phyloP scores from a whole-genome alignment of 2,888 invertebrate species.

The Pimpla rufipes region DNA sequence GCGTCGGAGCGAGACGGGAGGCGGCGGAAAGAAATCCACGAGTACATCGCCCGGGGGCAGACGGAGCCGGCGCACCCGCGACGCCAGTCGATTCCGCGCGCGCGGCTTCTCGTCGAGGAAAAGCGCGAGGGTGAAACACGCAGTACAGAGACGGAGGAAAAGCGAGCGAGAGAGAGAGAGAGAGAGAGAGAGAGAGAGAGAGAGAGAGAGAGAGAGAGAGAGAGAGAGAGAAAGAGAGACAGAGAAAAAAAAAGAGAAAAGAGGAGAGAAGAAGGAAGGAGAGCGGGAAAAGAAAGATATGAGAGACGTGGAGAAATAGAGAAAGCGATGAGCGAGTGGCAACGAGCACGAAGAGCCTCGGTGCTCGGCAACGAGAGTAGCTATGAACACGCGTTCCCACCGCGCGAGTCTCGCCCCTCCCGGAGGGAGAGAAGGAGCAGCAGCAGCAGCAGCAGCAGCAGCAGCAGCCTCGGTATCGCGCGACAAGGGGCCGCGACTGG shows the following conservation, averaged over 20 bases:
- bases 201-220: neutral
- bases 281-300: neutral
- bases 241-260: no score
- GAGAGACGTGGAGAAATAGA: slow-evolving; percentile 29
- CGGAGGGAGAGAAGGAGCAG: neutral
- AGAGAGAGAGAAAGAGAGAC: neutral
- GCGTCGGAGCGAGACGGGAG: slow-evolving; percentile 9
- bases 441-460: no score
- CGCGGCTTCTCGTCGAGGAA: slow-evolving; percentile 6
- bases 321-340: slow-evolving; percentile 49
- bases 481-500: slow-evolving; percentile 41
- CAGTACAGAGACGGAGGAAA: no score
- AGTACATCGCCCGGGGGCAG: slow-evolving; percentile 22
- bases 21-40: slow-evolving; percentile 5
- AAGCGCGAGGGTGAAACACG: no score
- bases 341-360: slow-evolving; percentile 38
- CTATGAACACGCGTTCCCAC: slow-evolving; percentile 36
- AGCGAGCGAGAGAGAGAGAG: no score
- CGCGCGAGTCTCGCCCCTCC: slow-evolving; percentile 10
- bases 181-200: no score
- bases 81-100: slow-evolving; percentile 18
- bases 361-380: neutral
- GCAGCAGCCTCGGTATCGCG: slow-evolving; percentile 32
- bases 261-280: neutral
- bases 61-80: neutral